Evolutionary conservation across 2,888 invertebrate genomes (phyloP), one percentile per base, ranked within the genome.

Genomic region (Seladonia tumulorum): DNA sequence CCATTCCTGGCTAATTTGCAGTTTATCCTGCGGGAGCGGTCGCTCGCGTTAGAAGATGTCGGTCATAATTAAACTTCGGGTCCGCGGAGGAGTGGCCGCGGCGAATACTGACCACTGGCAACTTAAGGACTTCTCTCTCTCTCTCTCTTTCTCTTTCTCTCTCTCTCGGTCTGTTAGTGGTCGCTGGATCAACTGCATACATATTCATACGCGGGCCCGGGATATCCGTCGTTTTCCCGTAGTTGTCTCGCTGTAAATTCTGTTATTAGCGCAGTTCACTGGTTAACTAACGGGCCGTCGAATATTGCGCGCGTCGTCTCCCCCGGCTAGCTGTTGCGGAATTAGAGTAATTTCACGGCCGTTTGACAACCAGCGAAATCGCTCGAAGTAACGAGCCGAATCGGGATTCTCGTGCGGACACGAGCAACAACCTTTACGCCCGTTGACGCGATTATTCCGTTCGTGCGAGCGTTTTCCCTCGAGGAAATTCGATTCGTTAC

Each of bases 261-360:
- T 68, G 66, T 81, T 88, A 88, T 89, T 90, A 86, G 76, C 79
- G 82, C 88, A 82, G 86, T 76, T 89, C 90, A 81, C 83, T 81
- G 88, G 80, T 77, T 86, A 81, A 84, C 86, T 84, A 89, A 88
- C 90, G 74, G 76, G 39, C 78, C 89, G 85, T 81, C 81, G 78
- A 84, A 88, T 77, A 83, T 82, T 70, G 83, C 85, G 74, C 82
- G 82, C 63, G 63, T 63, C 63, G 63, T 63, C 63, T 78, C 79
- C 82, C 25, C 74, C 74, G 45, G n/a, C 70, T 75, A 53, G n/a
- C 70, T 70, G 63, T 49, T 78, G 75, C 45, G 72, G 49, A 74
- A 85, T 87, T 75, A 57, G 78, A 45, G 53, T 57, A 81, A 85
- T 85, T 86, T 79, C 47, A 76, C 72, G 76, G 71, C n/a, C 42